phyloP scores from a whole-genome alignment of 2,888 invertebrate genomes.

The Drosophila koepferae region DNA sequence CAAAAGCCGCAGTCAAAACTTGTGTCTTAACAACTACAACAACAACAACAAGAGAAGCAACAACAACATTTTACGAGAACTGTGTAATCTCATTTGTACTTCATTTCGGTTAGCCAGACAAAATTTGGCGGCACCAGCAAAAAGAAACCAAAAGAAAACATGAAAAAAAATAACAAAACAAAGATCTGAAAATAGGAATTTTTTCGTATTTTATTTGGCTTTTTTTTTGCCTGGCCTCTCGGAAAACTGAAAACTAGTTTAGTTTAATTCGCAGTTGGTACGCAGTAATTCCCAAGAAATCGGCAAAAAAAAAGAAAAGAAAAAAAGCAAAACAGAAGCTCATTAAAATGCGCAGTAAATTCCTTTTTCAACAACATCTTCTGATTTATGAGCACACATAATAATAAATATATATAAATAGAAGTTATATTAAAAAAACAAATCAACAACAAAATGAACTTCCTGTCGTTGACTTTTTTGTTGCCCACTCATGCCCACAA shows the following conservation, averaged over 20 bases:
- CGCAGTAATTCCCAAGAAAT: slow-evolving; percentile 52
- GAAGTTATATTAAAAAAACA: slow-evolving; percentile 43
- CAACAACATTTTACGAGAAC: slow-evolving; percentile 38
- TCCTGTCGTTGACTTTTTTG: slow-evolving; percentile 55
- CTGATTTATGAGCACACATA: slow-evolving; percentile 51
- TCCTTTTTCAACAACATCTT: slow-evolving; percentile 15
- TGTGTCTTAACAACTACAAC: slow-evolving; percentile 24
- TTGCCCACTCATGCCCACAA: slow-evolving; percentile 66
- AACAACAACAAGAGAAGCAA: slow-evolving; percentile 5
- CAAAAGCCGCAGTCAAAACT: slow-evolving; percentile 50
- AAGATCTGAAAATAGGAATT: slow-evolving; percentile 45
- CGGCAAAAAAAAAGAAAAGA: slow-evolving; percentile 19
- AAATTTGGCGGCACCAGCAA: slow-evolving; percentile 28
- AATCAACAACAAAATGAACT: slow-evolving; percentile 54
- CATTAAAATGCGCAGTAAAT: slow-evolving; percentile 58
- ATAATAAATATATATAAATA: slow-evolving; percentile 31
- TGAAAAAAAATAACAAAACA: slow-evolving; percentile 12
- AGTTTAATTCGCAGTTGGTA: slow-evolving; percentile 57
- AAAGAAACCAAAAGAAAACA: slow-evolving; percentile 13
- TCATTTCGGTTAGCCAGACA: slow-evolving; percentile 45
- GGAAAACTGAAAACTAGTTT: slow-evolving; percentile 72
- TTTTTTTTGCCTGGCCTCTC: slow-evolving; percentile 28
- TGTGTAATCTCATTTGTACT: slow-evolving; percentile 64
- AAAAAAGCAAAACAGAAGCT: slow-evolving; percentile 12
- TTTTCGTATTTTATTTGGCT: slow-evolving; percentile 18